Base-by-base conservation (phyloP, 1,140 invertebrate genomes). In the Caerostris extrusa region DNA sequence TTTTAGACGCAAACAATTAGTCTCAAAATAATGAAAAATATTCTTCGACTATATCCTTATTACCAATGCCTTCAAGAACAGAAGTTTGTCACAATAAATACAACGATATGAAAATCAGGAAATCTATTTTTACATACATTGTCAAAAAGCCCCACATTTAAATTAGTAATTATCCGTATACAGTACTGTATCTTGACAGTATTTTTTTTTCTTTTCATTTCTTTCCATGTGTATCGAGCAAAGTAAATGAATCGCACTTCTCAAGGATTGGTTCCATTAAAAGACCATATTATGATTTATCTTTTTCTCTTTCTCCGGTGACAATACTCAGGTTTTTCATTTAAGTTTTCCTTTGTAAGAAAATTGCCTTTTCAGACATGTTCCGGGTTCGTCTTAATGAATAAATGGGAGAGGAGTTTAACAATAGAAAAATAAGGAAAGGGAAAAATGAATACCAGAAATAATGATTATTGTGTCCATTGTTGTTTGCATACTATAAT, bases 341-440 rank as follows among this genome's bases (percentile, higher is more conserved):
- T 77, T 77, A 77, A 53, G 34, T 34, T 53, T 34, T 77, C 34
- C 69, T 53, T 34, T 17, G 14, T 64, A n/a, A 12, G 34, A 50
- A 77, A 34, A 50, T 12, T 12, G 69, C 34, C 3, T 77, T 71
- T 34, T 53, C 7, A 34, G 34, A 34, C 10, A 77, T n/a, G n/a
- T n/a, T n/a, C n/a, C n/a, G 69, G 8, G 69, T 77, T 77, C 8
- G n/a, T n/a, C 8, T 77, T 77, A 77, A 77, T 77, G 34, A 77
- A 34, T 50, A 77, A 77, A 77, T 77, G 69, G 69, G 50, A 77
- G 69, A 50, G 10, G 34, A 8, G 69, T n/a, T n/a, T n/a, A n/a
- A n/a, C n/a, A n/a, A n/a, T n/a, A n/a, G n/a, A n/a, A n/a, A n/a
- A n/a, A n/a, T n/a, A n/a, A n/a, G n/a, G n/a, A n/a, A n/a, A n/a